Percentiles rank a stretch among this genome's conserved stretches.
phyloP scores from a whole-genome alignment of 2,113 vertebrate species.

The Neolamprologus modestus region DNA sequence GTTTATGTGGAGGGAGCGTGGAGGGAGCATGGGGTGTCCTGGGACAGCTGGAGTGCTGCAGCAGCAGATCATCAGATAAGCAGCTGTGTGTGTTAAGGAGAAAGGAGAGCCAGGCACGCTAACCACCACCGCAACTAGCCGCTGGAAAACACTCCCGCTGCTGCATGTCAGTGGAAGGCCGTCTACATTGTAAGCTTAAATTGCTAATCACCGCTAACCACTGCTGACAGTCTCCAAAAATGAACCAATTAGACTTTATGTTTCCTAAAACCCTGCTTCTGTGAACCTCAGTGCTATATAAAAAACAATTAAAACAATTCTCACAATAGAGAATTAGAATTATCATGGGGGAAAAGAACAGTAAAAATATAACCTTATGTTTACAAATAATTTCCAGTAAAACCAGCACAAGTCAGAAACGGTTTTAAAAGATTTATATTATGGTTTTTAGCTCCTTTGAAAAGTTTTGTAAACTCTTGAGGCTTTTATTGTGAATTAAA shows the following conservation, averaged over 20 bases:
- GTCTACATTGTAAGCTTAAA: slow-evolving; percentile 2
- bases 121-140: slow-evolving; percentile 44
- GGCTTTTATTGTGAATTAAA: not conserved
- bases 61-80: slow-evolving; percentile 66
- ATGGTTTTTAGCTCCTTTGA: not conserved
- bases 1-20: slow-evolving; percentile 36
- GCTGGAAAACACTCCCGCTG: slow-evolving; percentile 34
- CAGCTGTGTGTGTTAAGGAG: slow-evolving; percentile 42
- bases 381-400: not conserved
- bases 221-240: not conserved
- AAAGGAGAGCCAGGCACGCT: slow-evolving; percentile 41
- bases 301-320: not conserved
- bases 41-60: slow-evolving; percentile 57
- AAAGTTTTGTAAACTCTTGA: not conserved
- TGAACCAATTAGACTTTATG: not conserved
- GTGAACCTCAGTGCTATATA: not conserved
- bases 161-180: slow-evolving; percentile 21
- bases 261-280: slow-evolving; percentile 1
- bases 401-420: not conserved
- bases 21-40: slow-evolving; percentile 46
- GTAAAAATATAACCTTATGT: not conserved
- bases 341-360: not conserved
- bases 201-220: slow-evolving; percentile 14
- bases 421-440: not conserved
- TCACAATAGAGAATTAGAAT: not conserved